phyloP scores from a whole-genome alignment of 2,113 vertebrate genomes.

The Willisornis vidua region DNA sequence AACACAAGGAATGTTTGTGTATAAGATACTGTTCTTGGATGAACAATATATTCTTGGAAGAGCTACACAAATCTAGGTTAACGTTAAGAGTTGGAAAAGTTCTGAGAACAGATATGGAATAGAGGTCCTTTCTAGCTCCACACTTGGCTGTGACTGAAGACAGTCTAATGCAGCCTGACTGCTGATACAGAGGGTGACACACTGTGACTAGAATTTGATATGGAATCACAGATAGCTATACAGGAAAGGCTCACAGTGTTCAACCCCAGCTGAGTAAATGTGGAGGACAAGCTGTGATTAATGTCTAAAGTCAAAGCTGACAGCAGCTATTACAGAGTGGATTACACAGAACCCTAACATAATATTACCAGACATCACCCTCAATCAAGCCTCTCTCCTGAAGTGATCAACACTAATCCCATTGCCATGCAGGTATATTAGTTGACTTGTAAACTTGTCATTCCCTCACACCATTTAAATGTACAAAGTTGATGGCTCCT shows the following conservation, averaged over 20 bases:
- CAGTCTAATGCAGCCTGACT: neutral
- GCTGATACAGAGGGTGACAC: neutral
- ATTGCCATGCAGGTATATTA: neutral
- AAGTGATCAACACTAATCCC: conserved; percentile 19
- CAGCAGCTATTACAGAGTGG: neutral
- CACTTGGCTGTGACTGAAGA: neutral
- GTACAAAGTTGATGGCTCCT: neutral
- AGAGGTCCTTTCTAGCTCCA: neutral
- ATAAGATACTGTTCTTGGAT: neutral
- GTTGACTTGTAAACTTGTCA: neutral
- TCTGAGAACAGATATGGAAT: neutral
- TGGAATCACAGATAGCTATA: neutral
- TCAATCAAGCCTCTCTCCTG: neutral
- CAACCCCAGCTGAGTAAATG: rapidly evolving
- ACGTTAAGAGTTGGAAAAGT: neutral
- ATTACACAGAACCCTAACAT: neutral
- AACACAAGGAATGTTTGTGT: rapidly evolving
- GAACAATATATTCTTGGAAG: neutral
- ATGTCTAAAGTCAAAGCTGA: neutral
- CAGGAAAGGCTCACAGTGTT: rapidly evolving
- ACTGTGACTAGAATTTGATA: neutral
- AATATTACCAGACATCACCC: neutral
- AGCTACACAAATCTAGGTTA: neutral
- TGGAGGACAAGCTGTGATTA: conserved; percentile 16
- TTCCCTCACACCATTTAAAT: neutral